phyloP scores from a whole-genome alignment of 1,140 invertebrate species.

The Pogonus chalceus region DNA sequence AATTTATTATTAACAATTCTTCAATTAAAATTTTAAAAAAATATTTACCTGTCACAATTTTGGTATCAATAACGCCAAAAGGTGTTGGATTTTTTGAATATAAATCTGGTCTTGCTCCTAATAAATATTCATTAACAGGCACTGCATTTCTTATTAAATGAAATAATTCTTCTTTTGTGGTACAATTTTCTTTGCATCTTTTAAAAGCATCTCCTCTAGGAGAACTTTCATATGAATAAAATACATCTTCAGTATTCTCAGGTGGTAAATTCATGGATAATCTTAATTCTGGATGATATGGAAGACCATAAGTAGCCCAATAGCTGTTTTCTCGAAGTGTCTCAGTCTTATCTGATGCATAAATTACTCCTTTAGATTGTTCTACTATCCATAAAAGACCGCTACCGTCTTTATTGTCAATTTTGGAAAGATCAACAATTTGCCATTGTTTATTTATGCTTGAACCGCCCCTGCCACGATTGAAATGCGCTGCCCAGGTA shows the following conservation, averaged over 20 bases:
- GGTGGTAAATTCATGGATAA: neutral
- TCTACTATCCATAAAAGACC: slow-evolving; percentile 69
- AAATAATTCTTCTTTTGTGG: slow-evolving; percentile 17
- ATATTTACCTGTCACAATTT: slow-evolving; percentile 24
- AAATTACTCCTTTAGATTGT: slow-evolving; percentile 63
- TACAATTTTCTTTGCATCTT: slow-evolving; percentile 7
- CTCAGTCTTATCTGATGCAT: slow-evolving; percentile 57
- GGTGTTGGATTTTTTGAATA: slow-evolving; percentile 20
- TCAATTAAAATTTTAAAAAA: neutral
- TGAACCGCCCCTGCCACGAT: slow-evolving; percentile 65
- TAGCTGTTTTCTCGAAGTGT: slow-evolving; percentile 55
- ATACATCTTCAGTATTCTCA: slow-evolving; percentile 9
- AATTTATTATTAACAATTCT: slow-evolving; percentile 4
- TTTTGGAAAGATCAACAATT: slow-evolving; percentile 53
- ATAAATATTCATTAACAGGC: neutral
- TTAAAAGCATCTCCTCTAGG: neutral
- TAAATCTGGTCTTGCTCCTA: slow-evolving; percentile 30
- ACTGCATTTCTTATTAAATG: neutral
- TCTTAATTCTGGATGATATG: slow-evolving; percentile 54
- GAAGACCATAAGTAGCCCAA: slow-evolving; percentile 71
- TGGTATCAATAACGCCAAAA: slow-evolving; percentile 33
- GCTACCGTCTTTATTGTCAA: slow-evolving; percentile 35
- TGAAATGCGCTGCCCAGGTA: slow-evolving; percentile 57
- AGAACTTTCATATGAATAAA: neutral
- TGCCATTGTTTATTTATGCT: slow-evolving; percentile 82